Evolutionary conservation across 1,140 invertebrate genomes (phyloP).

Genomic region (Zaprionus taronus): DNA sequence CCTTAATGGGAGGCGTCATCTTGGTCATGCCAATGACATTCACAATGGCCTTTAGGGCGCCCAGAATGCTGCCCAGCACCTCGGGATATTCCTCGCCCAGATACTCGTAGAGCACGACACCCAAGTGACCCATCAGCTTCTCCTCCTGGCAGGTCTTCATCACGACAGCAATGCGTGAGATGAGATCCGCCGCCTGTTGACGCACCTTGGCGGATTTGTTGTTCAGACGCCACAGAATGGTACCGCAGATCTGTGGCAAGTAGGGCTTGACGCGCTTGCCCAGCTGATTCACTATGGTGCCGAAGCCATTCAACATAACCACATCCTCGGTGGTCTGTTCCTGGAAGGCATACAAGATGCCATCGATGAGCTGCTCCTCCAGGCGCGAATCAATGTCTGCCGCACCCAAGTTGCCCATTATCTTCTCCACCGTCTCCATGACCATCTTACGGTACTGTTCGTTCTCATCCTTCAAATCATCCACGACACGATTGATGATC

Average conservation of each 20-base stretch:
- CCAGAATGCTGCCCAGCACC: constrained; percentile 98
- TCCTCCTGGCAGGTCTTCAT: constrained; percentile 99
- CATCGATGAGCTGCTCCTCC: constrained; percentile 99
- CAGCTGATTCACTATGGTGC: constrained; percentile 98
- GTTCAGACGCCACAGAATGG: constrained; percentile 99
- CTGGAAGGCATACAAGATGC: constrained; percentile 99
- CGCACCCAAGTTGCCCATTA: constrained; percentile 98
- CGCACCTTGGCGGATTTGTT: constrained; percentile 99
- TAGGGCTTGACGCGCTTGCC: constrained; percentile 99
- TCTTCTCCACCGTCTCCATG: constrained; percentile 99
- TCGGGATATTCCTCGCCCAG: constrained; percentile 99
- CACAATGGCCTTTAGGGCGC: constrained; percentile 98
- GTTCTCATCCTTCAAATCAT: constrained; percentile 99
- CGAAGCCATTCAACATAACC: constrained; percentile 99
- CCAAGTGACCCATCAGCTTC: constrained; percentile 99
- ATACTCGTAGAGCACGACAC: constrained; percentile 99
- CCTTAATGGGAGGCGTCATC: constrained; percentile 99
- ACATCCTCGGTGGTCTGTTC: constrained; percentile 99
- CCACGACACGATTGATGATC: constrained; percentile 99
- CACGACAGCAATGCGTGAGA: constrained; percentile 98
- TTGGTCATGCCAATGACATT: constrained; percentile 99
- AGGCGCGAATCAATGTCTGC: constrained; percentile 98
- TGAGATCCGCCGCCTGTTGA: constrained; percentile 99
- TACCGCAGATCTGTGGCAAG: constrained; percentile 99
- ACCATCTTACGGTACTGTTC: constrained; percentile 99